A percentile compares a stretch with the other conserved stretches of the same genome.
Evolutionary conservation across 1,140 invertebrate genomes (phyloP).

Genomic region (Nasonia vitripennis): DNA sequence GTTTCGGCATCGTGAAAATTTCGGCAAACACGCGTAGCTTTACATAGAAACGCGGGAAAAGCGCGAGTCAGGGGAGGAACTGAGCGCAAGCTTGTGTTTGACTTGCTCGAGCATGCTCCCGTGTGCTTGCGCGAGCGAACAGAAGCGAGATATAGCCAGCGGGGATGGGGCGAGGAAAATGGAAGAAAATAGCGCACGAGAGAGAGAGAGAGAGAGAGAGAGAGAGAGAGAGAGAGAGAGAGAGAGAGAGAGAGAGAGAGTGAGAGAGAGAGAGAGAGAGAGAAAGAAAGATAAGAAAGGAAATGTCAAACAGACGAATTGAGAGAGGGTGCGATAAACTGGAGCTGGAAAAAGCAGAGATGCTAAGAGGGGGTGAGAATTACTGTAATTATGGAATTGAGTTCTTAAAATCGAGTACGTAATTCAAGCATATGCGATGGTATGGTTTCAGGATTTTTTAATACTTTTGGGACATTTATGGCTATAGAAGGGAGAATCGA

Average conservation of each 20-base stretch:
- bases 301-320: constrained; percentile 24
- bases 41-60: not conserved
- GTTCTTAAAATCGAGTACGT: too few relatives aligned
- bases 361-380: not conserved
- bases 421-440: too few relatives aligned
- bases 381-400: not conserved
- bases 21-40: not conserved
- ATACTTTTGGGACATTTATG: not conserved
- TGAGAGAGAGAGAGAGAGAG: not conserved
- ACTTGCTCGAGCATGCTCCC: constrained; percentile 56
- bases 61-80: constrained; percentile 34
- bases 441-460: not conserved
- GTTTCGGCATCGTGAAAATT: constrained; percentile 9
- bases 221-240: not conserved
- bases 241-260: not conserved
- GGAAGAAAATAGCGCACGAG: constrained; percentile 31
- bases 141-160: constrained; percentile 36
- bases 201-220: not conserved
- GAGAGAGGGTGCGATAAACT: constrained; percentile 21
- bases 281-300: constrained; percentile 15
- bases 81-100: constrained; percentile 42
- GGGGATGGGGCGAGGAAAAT: constrained; percentile 29
- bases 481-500: constrained; percentile 7
- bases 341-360: constrained; percentile 12
- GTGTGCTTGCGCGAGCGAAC: constrained; percentile 27